A percentile compares a stretch with the other conserved stretches of the same genome.
These are phyloP conservation scores for Glossophaga mutica DNA, from an alignment of 2,797 vertebrate species.

Conservation along the genomic window DNA sequence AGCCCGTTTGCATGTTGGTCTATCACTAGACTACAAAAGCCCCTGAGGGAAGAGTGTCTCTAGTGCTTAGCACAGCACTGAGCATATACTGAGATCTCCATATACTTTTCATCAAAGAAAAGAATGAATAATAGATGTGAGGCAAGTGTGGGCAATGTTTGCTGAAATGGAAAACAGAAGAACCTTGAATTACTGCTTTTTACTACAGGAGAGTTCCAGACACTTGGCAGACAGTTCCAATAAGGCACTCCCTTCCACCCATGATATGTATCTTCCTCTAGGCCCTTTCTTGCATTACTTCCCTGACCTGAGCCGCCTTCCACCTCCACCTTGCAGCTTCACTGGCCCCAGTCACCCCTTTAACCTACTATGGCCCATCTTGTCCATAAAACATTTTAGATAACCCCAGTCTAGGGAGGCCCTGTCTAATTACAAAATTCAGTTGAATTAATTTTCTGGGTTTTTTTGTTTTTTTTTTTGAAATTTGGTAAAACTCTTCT, in stretches of 20 bases:
- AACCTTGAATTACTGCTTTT: not conserved
- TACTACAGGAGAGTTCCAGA: not conserved
- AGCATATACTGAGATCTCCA: not conserved
- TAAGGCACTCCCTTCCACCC: not conserved
- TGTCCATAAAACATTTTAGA: not conserved
- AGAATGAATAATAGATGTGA: not conserved
- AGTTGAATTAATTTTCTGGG: not conserved
- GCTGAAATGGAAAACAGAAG: conserved; percentile 19
- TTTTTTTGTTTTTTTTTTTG: not conserved
- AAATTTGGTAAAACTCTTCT: not conserved
- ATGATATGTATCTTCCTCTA: not conserved
- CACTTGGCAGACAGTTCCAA: not conserved
- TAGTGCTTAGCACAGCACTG: not conserved
- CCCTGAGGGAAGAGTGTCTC: not conserved
- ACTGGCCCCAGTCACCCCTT: not conserved
- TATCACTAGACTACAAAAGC: not conserved
- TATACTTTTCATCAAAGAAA: not conserved
- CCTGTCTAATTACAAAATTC: not conserved
- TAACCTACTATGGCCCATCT: not conserved
- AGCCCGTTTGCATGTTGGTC: not conserved
- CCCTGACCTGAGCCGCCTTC: not conserved
- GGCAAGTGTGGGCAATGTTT: not conserved
- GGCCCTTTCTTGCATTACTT: not conserved
- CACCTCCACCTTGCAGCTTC: not conserved
- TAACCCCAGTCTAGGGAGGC: not conserved